Conservation (phyloP, 2,888 invertebrate genomes). For the Allolobophora icterica region DNA sequence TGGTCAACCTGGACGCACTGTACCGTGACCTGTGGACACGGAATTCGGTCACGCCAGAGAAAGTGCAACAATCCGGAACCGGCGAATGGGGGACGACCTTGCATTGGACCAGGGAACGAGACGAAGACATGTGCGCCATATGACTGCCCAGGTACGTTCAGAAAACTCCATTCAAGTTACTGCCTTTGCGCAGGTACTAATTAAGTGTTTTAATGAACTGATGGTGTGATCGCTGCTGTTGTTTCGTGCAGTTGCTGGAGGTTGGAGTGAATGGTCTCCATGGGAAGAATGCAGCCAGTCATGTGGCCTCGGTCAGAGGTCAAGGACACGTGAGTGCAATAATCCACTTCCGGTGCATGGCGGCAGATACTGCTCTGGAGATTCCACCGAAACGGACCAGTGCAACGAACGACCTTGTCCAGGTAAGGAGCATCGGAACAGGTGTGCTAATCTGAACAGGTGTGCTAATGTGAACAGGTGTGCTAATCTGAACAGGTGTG, state of each 20-base stretch:
- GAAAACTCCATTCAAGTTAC: background rate
- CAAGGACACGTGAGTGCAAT: constrained; percentile 58
- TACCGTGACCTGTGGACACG: constrained; percentile 69
- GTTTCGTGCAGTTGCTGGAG: constrained; percentile 58
- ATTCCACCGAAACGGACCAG: constrained; percentile 49
- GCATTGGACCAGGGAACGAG: constrained; percentile 62
- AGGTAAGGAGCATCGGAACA: constrained; percentile 54
- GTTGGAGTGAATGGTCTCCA: constrained; percentile 61
- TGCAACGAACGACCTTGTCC: constrained; percentile 59
- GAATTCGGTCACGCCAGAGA: constrained; percentile 68
- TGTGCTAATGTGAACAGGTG: too few relatives aligned
- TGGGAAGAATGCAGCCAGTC: constrained; percentile 61
- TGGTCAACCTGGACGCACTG: constrained; percentile 72
- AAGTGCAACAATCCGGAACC: constrained; percentile 68
- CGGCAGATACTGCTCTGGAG: constrained; percentile 58
- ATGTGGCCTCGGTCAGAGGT: constrained; percentile 59
- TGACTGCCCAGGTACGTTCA: constrained; percentile 57
- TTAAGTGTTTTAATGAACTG: too few relatives aligned
- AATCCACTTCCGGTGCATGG: constrained; percentile 59
- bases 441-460: too few relatives aligned
- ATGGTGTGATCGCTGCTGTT: background rate
- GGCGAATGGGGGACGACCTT: constrained; percentile 65
- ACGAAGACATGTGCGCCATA: constrained; percentile 52
- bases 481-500: too few relatives aligned
- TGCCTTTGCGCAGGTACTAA: too few relatives aligned